Evolutionary conservation across 2,113 vertebrate species (phyloP).

Genomic region (Penelope pileata): DNA sequence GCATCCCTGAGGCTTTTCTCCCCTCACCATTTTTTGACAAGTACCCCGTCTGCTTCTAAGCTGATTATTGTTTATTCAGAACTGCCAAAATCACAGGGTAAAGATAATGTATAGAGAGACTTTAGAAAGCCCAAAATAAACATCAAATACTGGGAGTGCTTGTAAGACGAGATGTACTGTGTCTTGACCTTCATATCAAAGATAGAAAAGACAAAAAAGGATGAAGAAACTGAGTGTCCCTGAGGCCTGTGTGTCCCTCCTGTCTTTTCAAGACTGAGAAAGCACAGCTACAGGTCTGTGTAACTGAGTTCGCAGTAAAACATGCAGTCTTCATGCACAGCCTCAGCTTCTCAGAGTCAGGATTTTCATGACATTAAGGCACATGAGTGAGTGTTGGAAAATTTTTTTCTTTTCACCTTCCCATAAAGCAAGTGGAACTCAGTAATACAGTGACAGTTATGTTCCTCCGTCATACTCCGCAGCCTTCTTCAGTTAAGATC

Average conservation of each 20-base stretch:
- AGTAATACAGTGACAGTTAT: not conserved
- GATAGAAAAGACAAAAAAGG: not conserved
- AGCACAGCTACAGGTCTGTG: not conserved
- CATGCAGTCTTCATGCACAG: not conserved
- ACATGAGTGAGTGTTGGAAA: not conserved
- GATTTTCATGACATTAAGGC: not conserved
- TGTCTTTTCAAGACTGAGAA: not conserved
- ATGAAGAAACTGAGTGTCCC: not conserved
- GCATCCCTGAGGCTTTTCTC: slow-evolving; percentile 31
- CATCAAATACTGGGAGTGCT: not conserved
- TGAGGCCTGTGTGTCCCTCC: not conserved
- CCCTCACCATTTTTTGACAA: not conserved
- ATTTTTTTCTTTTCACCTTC: not conserved
- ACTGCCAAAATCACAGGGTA: not conserved
- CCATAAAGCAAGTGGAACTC: not conserved
- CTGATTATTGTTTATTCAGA: slow-evolving; percentile 7
- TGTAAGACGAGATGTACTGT: not conserved
- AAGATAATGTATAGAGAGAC: not conserved
- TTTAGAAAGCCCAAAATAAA: slow-evolving; percentile 6
- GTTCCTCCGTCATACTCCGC: not conserved
- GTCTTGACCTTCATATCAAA: not conserved
- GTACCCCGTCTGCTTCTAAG: not conserved
- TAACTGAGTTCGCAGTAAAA: not conserved
- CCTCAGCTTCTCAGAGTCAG: not conserved
- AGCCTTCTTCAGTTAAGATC: not conserved